Conservation (phyloP, 2,888 invertebrate species). For the Phaedon cochleariae region DNA sequence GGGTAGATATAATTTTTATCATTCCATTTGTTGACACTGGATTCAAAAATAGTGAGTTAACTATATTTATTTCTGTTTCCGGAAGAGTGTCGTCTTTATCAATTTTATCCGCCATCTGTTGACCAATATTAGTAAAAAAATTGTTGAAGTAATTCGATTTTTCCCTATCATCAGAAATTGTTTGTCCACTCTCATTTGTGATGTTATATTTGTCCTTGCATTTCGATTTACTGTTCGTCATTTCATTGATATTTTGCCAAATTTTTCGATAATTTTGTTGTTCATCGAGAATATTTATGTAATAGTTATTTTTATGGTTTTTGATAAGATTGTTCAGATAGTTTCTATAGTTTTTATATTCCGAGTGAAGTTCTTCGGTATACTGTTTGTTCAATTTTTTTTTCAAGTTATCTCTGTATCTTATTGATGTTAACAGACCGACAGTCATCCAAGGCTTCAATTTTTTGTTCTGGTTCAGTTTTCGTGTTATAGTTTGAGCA, state of each 20-base stretch:
- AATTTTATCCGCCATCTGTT: neutral
- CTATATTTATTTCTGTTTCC: neutral
- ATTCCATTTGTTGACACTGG: neutral
- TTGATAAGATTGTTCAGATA: slow-evolving; percentile 4
- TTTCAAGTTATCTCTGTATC: neutral
- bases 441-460: neutral
- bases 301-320: neutral
- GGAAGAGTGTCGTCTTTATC: neutral
- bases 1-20: neutral
- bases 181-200: neutral
- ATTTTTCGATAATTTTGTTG: slow-evolving; percentile 4
- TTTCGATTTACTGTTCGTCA: neutral
- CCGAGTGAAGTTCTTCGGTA: neutral
- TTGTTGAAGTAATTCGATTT: neutral
- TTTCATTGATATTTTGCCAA: neutral
- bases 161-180: neutral
- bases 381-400: neutral
- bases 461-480: no score
- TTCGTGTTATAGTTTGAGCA: no score
- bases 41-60: neutral
- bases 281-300: neutral
- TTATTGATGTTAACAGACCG: neutral
- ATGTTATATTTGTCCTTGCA: neutral
- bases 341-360: neutral
- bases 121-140: neutral